Base-by-base conservation (phyloP, 2,113 vertebrate species). In the Terrapene triunguis region DNA sequence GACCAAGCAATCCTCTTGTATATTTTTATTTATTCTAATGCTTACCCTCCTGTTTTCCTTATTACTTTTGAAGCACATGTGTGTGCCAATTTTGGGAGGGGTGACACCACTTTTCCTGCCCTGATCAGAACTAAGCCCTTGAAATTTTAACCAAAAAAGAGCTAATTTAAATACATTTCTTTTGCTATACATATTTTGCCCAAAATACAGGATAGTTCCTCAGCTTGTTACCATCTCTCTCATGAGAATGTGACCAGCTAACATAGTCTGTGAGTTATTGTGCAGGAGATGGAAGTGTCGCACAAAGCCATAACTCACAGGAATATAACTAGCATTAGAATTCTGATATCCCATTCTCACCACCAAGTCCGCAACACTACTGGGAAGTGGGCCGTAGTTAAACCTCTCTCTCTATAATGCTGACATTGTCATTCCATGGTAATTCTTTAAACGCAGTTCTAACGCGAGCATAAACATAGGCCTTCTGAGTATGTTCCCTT, bases 301-400 rank as follows among this genome's bases (percentile, higher is more conserved):
- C 50, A 10, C 7, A 24, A 88, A 5, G 72, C 25, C 48, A 81
- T 69, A 94, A n/a, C 11, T 86, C 53, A 29, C 3, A 50, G 53
- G 47, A 1, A n/a, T 0, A 38, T n/a, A 38, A 10, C 17, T 25
- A 25, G n/a, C 22, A 48, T 38, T 53, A 42, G 10, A 4, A 7
- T 92, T 72, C 38, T 47, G 29, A 17, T 47, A 82, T 22, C 14
- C 24, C 12, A 7, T 44, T 88, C 74, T 19, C 0, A 0, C 86
- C 72, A 74, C 72, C 12, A 22, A 65, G 11, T 76, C 48, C 1
- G n/a, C 38, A 81, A 55, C 47, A 59, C 76, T 81, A 82, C 54
- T 74, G 65, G 53, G 84, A 86, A 93, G 38, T 82, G 80, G 55
- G 79, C 85, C 85, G 44, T 22, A 92, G 93, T 91, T 90, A 95